Conservation (phyloP, 2,797 vertebrate species). For the Thalassophryne amazonica region DNA sequence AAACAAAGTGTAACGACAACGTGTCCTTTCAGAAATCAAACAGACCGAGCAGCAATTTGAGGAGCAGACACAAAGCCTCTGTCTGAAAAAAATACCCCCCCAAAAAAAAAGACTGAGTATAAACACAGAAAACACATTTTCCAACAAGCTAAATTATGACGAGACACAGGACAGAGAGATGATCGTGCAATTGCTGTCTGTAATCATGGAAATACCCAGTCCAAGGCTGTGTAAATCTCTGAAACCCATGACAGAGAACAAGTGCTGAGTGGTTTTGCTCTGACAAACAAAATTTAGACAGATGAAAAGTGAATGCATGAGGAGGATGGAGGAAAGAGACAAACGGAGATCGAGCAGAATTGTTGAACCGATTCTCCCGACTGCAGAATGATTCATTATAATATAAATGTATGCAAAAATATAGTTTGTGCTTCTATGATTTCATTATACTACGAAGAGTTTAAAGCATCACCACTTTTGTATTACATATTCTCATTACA, state of each 20-base stretch:
- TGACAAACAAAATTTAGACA: constrained; percentile 10
- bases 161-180: not conserved
- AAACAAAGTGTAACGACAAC: not conserved
- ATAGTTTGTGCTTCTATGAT: not conserved
- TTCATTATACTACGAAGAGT: not conserved
- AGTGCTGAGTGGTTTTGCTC: constrained; percentile 1
- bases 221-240: not conserved
- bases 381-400: not conserved
- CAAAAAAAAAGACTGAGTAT: not conserved
- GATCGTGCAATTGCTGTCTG: not conserved
- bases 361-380: not conserved
- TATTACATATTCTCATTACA: constrained; percentile 1
- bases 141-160: not conserved
- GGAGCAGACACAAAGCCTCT: not conserved
- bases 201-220: not conserved
- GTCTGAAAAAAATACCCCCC: not conserved
- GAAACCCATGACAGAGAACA: not conserved
- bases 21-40: not conserved
- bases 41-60: not conserved
- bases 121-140: too few relatives aligned
- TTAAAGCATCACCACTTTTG: constrained; percentile 8
- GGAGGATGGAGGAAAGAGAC: constrained; percentile 1
- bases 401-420: constrained; percentile 4
- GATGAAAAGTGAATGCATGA: not conserved
- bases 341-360: constrained; percentile 2